These are phyloP conservation scores for Alligator sinensis DNA, from an alignment of 2,113 vertebrate genomes.

Conservation along the genomic window DNA sequence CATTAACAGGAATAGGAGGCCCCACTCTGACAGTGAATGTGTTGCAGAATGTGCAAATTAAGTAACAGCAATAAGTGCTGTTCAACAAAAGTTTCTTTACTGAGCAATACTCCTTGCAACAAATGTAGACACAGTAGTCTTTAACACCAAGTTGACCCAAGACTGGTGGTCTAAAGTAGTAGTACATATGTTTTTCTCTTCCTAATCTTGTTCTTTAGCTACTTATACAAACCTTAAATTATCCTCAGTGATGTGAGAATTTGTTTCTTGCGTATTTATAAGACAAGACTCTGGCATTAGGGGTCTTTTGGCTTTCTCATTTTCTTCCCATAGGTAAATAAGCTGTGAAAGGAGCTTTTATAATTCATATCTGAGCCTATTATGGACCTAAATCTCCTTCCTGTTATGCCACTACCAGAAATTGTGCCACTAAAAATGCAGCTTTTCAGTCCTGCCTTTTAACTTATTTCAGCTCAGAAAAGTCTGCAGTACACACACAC, in stretches of 20 bases:
- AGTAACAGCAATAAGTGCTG: conserved; percentile 54
- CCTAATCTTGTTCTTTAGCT: background rate
- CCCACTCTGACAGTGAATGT: conserved; percentile 48
- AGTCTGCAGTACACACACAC: too few relatives aligned
- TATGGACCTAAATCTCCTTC: background rate
- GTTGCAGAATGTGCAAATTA: conserved; percentile 56
- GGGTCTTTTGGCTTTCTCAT: background rate
- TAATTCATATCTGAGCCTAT: background rate
- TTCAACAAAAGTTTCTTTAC: conserved; percentile 43
- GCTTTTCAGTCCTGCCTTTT: conserved; percentile 16
- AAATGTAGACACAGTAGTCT: background rate
- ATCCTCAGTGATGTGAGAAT: background rate
- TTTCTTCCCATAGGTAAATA: background rate
- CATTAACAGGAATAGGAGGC: conserved; percentile 58
- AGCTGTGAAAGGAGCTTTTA: background rate
- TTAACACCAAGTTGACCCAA: background rate
- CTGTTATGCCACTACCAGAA: conserved; percentile 5
- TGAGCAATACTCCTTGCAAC: background rate
- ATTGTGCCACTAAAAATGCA: background rate
- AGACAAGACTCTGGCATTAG: background rate
- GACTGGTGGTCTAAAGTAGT: conserved; percentile 10
- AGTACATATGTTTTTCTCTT: background rate
- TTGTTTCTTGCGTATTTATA: background rate
- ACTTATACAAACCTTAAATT: background rate
- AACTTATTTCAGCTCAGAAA: background rate